phyloP scores from a whole-genome alignment of 2,797 vertebrate genomes.

The Anguilla pacifica region DNA sequence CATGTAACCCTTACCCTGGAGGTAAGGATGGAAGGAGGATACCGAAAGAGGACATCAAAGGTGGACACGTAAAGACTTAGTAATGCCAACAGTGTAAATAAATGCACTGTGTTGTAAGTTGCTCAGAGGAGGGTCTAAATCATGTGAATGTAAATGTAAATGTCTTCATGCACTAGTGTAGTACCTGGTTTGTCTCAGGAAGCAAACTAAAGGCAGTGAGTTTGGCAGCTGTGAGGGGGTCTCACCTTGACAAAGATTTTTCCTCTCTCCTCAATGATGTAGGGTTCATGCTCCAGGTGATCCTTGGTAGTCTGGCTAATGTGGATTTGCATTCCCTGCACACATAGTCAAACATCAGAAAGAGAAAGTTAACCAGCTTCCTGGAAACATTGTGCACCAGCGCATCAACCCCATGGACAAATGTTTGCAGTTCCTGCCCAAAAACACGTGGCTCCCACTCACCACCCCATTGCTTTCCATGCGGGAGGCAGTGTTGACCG shows the following conservation, averaged over 20 bases:
- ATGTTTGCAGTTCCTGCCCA: slow-evolving; percentile 5
- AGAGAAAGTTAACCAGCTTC: slow-evolving; percentile 34
- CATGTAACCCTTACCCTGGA: slow-evolving; percentile 74
- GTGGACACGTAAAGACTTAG: neutral
- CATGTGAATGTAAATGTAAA: neutral
- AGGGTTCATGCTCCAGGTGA: slow-evolving; percentile 76
- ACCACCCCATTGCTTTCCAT: slow-evolving; percentile 79
- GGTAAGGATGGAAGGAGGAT: neutral
- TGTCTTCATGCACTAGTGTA: neutral
- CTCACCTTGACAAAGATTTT: slow-evolving; percentile 76
- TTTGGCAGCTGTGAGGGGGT: neutral
- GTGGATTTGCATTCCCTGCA: slow-evolving; percentile 78
- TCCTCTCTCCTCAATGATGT: slow-evolving; percentile 72
- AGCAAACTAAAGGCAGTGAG: neutral
- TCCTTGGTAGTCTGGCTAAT: slow-evolving; percentile 78
- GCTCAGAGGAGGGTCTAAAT: neutral
- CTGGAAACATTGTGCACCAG: neutral
- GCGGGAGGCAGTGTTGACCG: slow-evolving; percentile 73
- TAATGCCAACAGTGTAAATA: neutral
- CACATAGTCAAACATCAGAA: slow-evolving; percentile 45
- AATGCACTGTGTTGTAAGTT: neutral
- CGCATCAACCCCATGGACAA: slow-evolving; percentile 17
- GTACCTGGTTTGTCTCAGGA: neutral
- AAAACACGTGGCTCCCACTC: slow-evolving; percentile 36
- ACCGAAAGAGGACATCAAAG: neutral